A percentile compares a stretch with the other conserved stretches of the same genome.
Conservation (phyloP, 2,797 vertebrate genomes). For the Darevskia mixta region DNA sequence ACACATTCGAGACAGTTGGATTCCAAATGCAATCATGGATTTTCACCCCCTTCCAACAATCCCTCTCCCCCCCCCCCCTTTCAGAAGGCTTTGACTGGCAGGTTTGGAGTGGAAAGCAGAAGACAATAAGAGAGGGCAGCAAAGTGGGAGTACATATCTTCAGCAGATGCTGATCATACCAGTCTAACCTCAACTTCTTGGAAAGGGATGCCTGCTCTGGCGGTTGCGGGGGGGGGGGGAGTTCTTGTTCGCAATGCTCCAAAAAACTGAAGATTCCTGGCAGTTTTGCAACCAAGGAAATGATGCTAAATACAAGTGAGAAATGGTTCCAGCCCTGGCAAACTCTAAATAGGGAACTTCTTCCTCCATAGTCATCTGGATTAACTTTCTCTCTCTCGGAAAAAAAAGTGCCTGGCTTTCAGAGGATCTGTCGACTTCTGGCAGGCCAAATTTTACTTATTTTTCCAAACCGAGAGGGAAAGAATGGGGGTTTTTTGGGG, state of each 20-base stretch:
- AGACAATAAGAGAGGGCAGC: neutral
- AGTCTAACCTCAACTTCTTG: constrained; percentile 9
- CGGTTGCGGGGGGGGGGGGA: neutral
- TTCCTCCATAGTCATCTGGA: constrained; percentile 48
- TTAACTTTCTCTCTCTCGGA: neutral
- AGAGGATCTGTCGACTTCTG: neutral
- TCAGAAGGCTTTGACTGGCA: neutral
- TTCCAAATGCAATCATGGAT: neutral
- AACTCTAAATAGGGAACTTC: constrained; percentile 49
- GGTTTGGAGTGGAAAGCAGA: neutral
- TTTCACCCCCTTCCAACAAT: too few relatives aligned
- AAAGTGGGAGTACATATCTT: constrained; percentile 21
- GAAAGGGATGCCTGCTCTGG: accelerated
- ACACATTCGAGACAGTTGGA: neutral
- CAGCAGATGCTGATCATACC: constrained; percentile 25
- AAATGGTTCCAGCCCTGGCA: constrained; percentile 37
- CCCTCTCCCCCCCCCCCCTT: too few relatives aligned
- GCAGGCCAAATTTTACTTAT: neutral
- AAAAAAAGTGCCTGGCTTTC: neutral
- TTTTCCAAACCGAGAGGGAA: neutral
- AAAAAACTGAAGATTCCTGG: constrained; percentile 42
- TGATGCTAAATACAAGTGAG: constrained; percentile 44
- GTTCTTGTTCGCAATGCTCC: constrained; percentile 18
- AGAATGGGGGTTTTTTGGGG: neutral
- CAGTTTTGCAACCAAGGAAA: neutral